These are phyloP conservation scores for Procambarus virginalis DNA, from an alignment of 1,140 invertebrate species.

Conservation along the genomic window DNA sequence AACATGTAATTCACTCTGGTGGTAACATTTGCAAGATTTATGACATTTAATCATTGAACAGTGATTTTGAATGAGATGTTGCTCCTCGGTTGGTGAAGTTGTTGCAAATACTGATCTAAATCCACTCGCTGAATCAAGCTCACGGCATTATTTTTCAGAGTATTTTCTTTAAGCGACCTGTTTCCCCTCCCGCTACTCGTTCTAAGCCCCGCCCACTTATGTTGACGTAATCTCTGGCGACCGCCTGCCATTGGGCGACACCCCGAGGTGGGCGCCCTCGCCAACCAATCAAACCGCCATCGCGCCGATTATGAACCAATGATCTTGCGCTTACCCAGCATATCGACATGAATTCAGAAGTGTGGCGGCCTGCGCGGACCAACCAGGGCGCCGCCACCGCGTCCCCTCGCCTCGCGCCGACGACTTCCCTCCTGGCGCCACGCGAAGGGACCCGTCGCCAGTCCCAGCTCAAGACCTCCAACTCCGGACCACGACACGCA, in stretches of 20 bases:
- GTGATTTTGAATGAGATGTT: neutral
- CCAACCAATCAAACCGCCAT: constrained; percentile 22
- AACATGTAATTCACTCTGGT: neutral
- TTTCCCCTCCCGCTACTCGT: neutral
- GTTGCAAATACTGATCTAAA: constrained; percentile 4
- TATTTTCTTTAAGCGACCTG: neutral
- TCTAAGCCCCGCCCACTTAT: neutral
- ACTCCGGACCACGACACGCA: constrained; percentile 2
- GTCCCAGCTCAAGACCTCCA: neutral
- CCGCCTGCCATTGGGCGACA: neutral
- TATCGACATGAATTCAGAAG: neutral
- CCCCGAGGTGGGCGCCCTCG: constrained; percentile 13
- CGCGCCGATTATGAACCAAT: constrained; percentile 16
- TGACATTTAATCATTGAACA: neutral
- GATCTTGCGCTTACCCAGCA: constrained; percentile 29
- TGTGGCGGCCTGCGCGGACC: constrained; percentile 16
- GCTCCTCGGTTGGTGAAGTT: neutral
- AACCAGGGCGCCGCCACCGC: constrained; percentile 9
- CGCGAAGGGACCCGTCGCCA: constrained; percentile 6
- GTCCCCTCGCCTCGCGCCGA: neutral
- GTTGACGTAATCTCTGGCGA: constrained; percentile 10
- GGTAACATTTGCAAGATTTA: neutral
- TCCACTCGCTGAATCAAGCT: constrained; percentile 22
- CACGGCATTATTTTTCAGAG: constrained; percentile 22
- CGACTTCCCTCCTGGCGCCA: constrained; percentile 22